Evolutionary conservation across 2,888 invertebrate species (phyloP), one percentile per base, ranked within the genome.

Genomic region (Oegoconia quadripuncta): DNA sequence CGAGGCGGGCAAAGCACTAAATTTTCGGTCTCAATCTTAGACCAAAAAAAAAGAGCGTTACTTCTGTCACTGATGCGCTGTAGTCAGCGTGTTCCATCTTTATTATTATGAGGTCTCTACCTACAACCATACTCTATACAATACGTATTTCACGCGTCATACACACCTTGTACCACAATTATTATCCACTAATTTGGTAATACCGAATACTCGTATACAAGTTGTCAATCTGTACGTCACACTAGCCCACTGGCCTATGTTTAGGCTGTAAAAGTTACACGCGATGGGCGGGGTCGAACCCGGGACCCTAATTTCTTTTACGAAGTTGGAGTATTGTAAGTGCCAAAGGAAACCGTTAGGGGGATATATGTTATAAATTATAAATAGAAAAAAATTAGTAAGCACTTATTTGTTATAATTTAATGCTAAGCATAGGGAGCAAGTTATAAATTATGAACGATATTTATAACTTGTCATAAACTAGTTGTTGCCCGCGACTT

Each of bases 161-260:
- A 47, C 52, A 53, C 52, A 49, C 42, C 44, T n/a, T 43, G 45
- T 48, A 56, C 41, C 72, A 57, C 62, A 70, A 74, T 76, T 71
- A 74, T 61, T n/a, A n/a, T n/a, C n/a, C 60, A 51, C 49, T 68
- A 65, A 72, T 74, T 64, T 56, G 59, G 59, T 64, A 70, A 72
- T 63, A 56, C 54, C 52, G 49, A 51, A 59, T 59, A 59, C 63
- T n/a, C n/a, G n/a, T n/a, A n/a, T n/a, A n/a, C n/a, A n/a, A n/a
- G n/a, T 67, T 70, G 74, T 76, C 75, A 74, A 64, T 72, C 69
- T 55, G 63, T 58, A 48, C 59, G 71, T 66, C 65, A 63, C 58
- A 57, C 41, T 35, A 20, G 23, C 25, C 25, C 45, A 44, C 46
- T 49, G 52, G 53, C 48, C 53, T 57, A 58, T 71, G 59, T 60